Base-by-base conservation (phyloP, 2,888 invertebrate species). In the Pristionchus entomophagus region DNA sequence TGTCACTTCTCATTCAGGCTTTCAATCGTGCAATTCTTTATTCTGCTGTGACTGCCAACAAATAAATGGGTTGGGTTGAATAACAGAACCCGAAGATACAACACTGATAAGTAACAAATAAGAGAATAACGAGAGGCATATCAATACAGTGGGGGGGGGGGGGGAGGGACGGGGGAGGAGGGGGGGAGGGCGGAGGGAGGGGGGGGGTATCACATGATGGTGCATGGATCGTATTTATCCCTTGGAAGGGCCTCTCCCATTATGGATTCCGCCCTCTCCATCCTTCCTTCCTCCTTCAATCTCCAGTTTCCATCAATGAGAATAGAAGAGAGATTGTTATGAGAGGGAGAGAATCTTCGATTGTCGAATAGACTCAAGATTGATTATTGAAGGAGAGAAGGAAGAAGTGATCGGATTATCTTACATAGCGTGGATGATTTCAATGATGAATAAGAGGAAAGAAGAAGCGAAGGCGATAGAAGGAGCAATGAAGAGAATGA, bases 201-300 rank as follows among this genome's bases (percentile, higher is more conserved):
- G n/a, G n/a, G n/a, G 49, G 45, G 10, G 2, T 10, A 41, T 77
- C 29, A 77, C 41, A 77, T 41, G 49, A 77, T 77, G 14, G 45
- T 77, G n/a, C 77, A 77, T 41, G 22, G 49, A 14, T 77, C 77
- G 45, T 77, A 77, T 12, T 80, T 29, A 51, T 80, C 78, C 3
- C 51, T 51, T 32, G 51, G 51, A 80, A 80, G 78, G 10, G 5
- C 12, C 3, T 80, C 78, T 32, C 29, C 49, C 6, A 77, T 45
- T 38, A 73, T 73, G 2, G 19, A 5, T 73, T 49, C 49, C 26
- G 45, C 4, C 22, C 32, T 51, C 12, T 17, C 41, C 19, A 49
- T 35, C 29, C 45, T 45, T 49, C 19, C 22, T 12, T 80, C 78
- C 14, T 80, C 78, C 26, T 29, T 53, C 10, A 19, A 19, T 51